Base-by-base conservation (phyloP, 2,888 invertebrate species). In the Scaptomyza flava region DNA sequence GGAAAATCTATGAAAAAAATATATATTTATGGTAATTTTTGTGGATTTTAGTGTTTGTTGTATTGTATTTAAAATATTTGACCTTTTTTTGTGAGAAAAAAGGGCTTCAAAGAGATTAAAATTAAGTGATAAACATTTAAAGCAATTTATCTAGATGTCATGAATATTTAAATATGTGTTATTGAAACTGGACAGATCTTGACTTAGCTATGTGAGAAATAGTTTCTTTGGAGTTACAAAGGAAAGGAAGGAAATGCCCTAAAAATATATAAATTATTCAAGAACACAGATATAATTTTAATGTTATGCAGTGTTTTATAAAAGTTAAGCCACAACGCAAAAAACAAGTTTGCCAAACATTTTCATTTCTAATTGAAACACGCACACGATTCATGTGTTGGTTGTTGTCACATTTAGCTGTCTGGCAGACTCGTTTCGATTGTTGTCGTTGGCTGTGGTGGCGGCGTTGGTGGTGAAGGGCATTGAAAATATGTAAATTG, bases 291-390 rank as follows among this genome's bases (percentile, higher is more conserved):
- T 58, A 27, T 45, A 23, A 65, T 69, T 79, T 77, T 77, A 79
- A 74, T 80, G 78, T 51, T 79, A 63, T 57, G 30, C 56, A 68
- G 80, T 77, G 80, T 77, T 74, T 38, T 14, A 2, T 3, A 69
- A 72, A 68, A 72, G 51, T 61, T 69, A 68, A 45, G 74, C 81
- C 79, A 81, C 81, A 72, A 45, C 62, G 51, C 52, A 38, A 58
- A 76, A 81, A 81, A 84, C 84, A 51, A 82, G 82, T 83, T 81
- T 84, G 80, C 33, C 81, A 79, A 83, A 82, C 82, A 79, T 77
- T 84, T 62, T 68, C 74, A 70, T 72, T 83, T 83, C 77, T 80
- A 82, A 83, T 83, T 84, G 84, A 81, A 78, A 78, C 69, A 81
- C 76, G 70, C 76, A 77, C 61, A 69, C 50, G 59, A 67, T 50